Evolutionary conservation across 2,113 vertebrate genomes (phyloP).

Genomic region (Otus sunia): DNA sequence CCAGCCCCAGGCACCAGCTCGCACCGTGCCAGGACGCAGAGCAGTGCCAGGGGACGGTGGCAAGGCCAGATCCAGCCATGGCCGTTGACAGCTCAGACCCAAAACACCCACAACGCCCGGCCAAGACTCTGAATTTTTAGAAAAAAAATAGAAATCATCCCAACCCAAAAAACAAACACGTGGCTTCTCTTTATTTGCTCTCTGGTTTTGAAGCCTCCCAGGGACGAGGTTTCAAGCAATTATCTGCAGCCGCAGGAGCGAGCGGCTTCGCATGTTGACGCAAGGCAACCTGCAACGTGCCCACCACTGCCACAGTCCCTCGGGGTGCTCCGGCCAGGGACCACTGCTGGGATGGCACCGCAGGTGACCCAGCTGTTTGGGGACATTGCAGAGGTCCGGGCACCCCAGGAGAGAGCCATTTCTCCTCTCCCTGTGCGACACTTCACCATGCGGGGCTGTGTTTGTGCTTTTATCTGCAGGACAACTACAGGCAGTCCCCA

Average conservation of each 20-base stretch:
- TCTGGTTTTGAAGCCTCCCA: neutral
- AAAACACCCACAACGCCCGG: neutral
- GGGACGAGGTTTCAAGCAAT: neutral
- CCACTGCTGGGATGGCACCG: fast-evolving
- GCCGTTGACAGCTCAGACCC: neutral
- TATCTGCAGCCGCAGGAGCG: neutral
- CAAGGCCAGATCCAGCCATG: fast-evolving
- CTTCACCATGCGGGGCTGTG: fast-evolving
- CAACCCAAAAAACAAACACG: neutral
- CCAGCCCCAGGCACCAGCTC: neutral
- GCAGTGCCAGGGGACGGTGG: neutral
- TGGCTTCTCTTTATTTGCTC: constrained; percentile 19
- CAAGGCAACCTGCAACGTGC: fast-evolving
- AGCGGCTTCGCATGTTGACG: fast-evolving
- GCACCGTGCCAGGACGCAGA: neutral
- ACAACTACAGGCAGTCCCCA: neutral
- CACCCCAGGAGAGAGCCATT: neutral
- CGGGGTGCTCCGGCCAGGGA: fast-evolving
- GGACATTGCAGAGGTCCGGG: neutral
- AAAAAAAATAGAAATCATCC: neutral
- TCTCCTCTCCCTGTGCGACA: neutral
- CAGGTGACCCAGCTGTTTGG: fast-evolving
- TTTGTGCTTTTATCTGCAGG: neutral
- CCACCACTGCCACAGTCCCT: fast-evolving
- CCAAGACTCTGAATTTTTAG: neutral